Evolutionary conservation across 2,888 invertebrate genomes (phyloP), one percentile per base, ranked within the genome.

Genomic region (Cheilosia soror): DNA sequence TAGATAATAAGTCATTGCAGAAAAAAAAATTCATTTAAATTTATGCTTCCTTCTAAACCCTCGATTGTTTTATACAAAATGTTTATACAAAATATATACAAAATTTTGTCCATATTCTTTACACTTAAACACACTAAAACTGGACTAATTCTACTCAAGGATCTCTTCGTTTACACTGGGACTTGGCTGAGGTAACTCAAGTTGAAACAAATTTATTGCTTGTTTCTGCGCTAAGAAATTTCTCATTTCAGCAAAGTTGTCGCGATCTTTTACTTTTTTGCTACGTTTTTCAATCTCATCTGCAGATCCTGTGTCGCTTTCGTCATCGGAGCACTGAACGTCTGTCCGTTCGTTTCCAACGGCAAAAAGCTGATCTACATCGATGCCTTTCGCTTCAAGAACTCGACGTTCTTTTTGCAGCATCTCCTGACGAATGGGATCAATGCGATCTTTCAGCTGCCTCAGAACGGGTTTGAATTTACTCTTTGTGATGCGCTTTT

Each of bases 381-480:
- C 90, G 25, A 92, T 91, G 15, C 92, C 92, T 44, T 92, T 92
- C 15, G 90, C 87, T 5, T 91, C 87, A 7, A 92, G 87, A 15
- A 92, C 90, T 47, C 90, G 89, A 3, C 91, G 90, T 73, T 92
- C 92, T 62, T 91, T 91, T 57, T 91, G 89, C 5, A 91, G 87
- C 91, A 92, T 92, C 5, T 91, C 90, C 29, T 90, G 89, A 0
- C 91, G 89, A 87, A 92, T 92, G 6, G 92, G 92, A 89, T 92
- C 90, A 44, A 92, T 92, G 72, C 91, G 91, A 88, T 90, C 87
- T 62, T 91, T 92, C 0, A 92, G 89, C 79, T 92, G 92, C 7
- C 89, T 89, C 6, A 92, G 88, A 4, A 92, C 92, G 0, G 92
- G 92, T 60, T 90, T 90, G 37, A 92, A 92, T 84, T 89, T 90